These are phyloP conservation scores for Bergia puertoricense DNA, from an alignment of 92 coral and sea anemone genomes.

Conservation along the genomic window DNA sequence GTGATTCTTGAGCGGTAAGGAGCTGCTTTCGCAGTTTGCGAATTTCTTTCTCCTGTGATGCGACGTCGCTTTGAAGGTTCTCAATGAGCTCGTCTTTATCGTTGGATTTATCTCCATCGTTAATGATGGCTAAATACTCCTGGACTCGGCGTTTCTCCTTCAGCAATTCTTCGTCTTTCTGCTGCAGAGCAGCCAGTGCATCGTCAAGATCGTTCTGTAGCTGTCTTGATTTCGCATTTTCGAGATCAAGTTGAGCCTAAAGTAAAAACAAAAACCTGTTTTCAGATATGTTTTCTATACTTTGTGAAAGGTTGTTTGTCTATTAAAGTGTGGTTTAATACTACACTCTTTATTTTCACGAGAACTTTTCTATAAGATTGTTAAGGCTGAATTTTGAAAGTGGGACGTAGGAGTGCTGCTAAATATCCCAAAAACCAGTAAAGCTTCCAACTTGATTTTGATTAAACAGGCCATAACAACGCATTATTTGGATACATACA, in stretches of 20 bases:
- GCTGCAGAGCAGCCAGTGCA: slow-evolving; percentile 61
- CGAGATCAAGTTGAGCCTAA: slow-evolving; percentile 61
- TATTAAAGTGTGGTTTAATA: not conserved
- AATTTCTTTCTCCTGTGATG: slow-evolving; percentile 74
- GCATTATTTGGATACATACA: too few relatives aligned
- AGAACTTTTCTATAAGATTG: too few relatives aligned
- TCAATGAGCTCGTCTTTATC: slow-evolving; percentile 76
- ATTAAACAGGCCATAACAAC: too few relatives aligned
- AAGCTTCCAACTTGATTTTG: too few relatives aligned
- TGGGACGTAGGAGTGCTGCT: too few relatives aligned
- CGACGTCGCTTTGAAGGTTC: slow-evolving; percentile 69
- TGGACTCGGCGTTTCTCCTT: slow-evolving; percentile 75
- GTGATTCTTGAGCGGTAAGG: slow-evolving; percentile 55
- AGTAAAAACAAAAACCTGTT: not conserved
- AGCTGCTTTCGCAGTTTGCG: slow-evolving; percentile 66
- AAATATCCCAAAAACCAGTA: too few relatives aligned
- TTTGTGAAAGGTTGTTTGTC: not conserved
- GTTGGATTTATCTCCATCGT: slow-evolving; percentile 75
- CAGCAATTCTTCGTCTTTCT: slow-evolving; percentile 68
- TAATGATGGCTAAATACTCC: slow-evolving; percentile 70
- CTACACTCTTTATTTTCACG: too few relatives aligned
- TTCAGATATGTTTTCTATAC: not conserved
- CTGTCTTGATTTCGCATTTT: slow-evolving; percentile 61
- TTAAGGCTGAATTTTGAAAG: too few relatives aligned
- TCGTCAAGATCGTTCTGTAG: slow-evolving; percentile 77